Percentiles rank a stretch among this genome's conserved stretches.
phyloP scores from a whole-genome alignment of 2,888 invertebrate genomes.

The Drosophila emarginata region DNA sequence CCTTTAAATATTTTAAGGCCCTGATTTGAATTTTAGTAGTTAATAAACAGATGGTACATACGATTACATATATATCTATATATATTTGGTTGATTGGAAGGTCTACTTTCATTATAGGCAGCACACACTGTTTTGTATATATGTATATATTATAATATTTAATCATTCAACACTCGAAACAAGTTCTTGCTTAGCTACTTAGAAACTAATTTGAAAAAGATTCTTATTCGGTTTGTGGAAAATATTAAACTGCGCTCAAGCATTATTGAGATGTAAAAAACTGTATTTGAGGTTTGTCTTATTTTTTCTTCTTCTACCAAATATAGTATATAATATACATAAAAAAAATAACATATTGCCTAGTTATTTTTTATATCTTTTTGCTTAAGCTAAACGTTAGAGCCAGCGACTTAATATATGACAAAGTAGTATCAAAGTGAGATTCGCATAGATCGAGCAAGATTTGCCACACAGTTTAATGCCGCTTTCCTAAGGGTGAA shows the following conservation, averaged over 20 bases:
- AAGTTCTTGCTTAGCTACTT: constrained; percentile 50
- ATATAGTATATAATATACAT: constrained; percentile 23
- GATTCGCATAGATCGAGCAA: constrained; percentile 72
- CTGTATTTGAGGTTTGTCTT: constrained; percentile 11
- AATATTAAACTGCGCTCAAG: constrained; percentile 63
- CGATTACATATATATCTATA: constrained; percentile 26
- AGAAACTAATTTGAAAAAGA: constrained; percentile 58
- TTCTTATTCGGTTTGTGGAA: constrained; percentile 47
- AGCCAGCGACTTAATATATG: constrained; percentile 73
- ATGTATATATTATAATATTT: constrained; percentile 59
- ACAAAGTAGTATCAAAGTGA: constrained; percentile 74
- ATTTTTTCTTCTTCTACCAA: constrained; percentile 26
- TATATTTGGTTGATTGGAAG: constrained; percentile 65
- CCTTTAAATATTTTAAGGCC: constrained; percentile 61
- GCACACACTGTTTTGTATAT: constrained; percentile 64
- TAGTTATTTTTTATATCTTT: constrained; percentile 29
- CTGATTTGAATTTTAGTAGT: constrained; percentile 66
- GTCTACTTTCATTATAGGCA: constrained; percentile 55
- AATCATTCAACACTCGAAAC: constrained; percentile 36
- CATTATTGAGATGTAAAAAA: constrained; percentile 44
- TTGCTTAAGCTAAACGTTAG: constrained; percentile 66
- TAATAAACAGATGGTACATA: constrained; percentile 38
- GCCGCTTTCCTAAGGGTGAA: constrained; percentile 84
- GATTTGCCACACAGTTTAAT: constrained; percentile 87
- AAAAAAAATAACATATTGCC: constrained; percentile 63